phyloP scores from a whole-genome alignment of 1,140 invertebrate species.

The Scaptomyza hsui region DNA sequence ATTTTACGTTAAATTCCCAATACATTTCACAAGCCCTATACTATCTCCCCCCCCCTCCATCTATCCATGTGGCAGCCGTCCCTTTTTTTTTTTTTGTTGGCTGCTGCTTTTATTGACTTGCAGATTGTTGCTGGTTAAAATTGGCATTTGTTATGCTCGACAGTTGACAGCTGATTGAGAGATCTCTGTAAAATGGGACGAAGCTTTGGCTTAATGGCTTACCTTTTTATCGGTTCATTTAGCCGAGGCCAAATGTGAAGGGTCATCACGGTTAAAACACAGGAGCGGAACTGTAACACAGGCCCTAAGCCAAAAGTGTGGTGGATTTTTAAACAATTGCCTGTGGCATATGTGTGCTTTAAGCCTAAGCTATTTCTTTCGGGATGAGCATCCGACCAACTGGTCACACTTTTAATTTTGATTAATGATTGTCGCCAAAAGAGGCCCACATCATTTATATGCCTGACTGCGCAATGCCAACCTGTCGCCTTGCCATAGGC shows the following conservation, averaged over 20 bases:
- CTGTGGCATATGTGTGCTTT: background rate
- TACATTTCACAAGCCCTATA: background rate
- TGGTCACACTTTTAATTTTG: conserved; percentile 75
- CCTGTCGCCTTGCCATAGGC: conserved; percentile 39
- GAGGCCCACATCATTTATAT: conserved; percentile 73
- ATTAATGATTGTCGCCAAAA: conserved; percentile 60
- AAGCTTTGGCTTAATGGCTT: conserved; percentile 37
- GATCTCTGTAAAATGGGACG: conserved; percentile 39
- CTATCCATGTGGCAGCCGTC: too few relatives aligned
- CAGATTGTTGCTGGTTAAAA: conserved; percentile 40
- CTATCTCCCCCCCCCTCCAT: background rate
- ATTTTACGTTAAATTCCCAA: conserved; percentile 13
- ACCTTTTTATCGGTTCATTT: conserved; percentile 55
- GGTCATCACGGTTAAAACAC: conserved; percentile 23
- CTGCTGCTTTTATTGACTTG: conserved; percentile 36
- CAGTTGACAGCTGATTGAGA: conserved; percentile 65
- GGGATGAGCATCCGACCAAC: conserved; percentile 2
- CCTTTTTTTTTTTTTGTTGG: background rate
- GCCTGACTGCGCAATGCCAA: conserved; percentile 46
- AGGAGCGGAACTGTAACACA: background rate
- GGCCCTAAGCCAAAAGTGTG: background rate
- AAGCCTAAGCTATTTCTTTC: background rate
- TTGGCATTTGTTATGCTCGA: conserved; percentile 47
- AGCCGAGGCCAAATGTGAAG: conserved; percentile 42
- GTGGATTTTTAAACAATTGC: background rate